Evolutionary conservation across 1,140 invertebrate species (phyloP), one percentile per base, ranked within the genome.

Genomic region (Drosophila biarmipes): DNA sequence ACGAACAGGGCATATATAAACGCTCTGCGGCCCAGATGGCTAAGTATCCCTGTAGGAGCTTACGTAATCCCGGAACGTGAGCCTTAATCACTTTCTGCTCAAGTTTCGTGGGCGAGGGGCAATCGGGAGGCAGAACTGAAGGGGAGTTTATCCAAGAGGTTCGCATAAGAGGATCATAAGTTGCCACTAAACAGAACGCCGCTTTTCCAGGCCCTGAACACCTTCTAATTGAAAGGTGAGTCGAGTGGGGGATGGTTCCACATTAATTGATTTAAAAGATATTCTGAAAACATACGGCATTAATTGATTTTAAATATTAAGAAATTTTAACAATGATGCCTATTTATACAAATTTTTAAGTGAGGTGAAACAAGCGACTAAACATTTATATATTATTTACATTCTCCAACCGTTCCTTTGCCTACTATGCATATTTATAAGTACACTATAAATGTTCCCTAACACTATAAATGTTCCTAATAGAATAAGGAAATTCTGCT

Each of bases 11-110:
- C 10, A 35, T 35, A 17, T 29, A 27, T 67, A 45, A 54, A 31
- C n/a, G 66, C 48, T 37, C 34, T 24, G 2, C 11, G 51, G 52
- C 51, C n/a, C 29, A 64, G 55, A 51, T 59, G 66, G 66, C 84
- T 87, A 87, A 87, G 80, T 87, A 87, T 87, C 82, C 82, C 82
- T 53, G 69, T 75, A 87, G 82, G 82, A 87, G 82, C 84, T 87
- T 89, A 87, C 82, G 84, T 87, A 87, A 87, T 64, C 81, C 68
- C 59, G 76, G 61, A 76, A 63, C 73, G 73, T 76, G 62, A 77
- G 73, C 73, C 64, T 61, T 76, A 76, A 76, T 76, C 62, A 76
- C 73, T 67, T 76, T 76, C 74, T 37, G 15, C 52, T 52, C 37
- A 38, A 35, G 48, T 59, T 63, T 45, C 1, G 14, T 24, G 31